A percentile compares a stretch with the other conserved stretches of the same genome.
These are phyloP conservation scores for Drosophila pseudotakahashii DNA, from an alignment of 2,888 invertebrate genomes.

Conservation along the genomic window DNA sequence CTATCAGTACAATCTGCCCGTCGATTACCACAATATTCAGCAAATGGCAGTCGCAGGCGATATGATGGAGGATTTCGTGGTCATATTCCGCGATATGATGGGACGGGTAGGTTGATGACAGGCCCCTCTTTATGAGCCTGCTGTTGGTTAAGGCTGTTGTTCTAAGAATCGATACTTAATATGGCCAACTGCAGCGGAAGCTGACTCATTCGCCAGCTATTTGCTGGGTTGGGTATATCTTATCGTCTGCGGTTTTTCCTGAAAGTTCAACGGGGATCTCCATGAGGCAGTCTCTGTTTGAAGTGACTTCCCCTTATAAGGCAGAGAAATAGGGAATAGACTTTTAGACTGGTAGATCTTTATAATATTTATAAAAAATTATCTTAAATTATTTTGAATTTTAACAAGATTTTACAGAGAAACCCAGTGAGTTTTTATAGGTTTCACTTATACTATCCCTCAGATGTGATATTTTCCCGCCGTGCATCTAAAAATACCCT, in stretches of 20 bases:
- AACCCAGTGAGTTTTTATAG: too few relatives aligned
- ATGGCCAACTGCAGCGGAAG: conserved; percentile 34
- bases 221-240: conserved; percentile 41
- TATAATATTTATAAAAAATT: too few relatives aligned
- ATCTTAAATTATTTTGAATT: too few relatives aligned
- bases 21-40: conserved; percentile 86
- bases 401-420: background rate
- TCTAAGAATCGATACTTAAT: background rate
- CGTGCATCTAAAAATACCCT: conserved; percentile 40
- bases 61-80: conserved; percentile 90
- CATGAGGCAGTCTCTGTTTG: conserved; percentile 15
- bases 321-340: background rate
- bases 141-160: background rate
- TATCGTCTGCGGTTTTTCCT: conserved; percentile 44
- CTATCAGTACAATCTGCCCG: conserved; percentile 86
- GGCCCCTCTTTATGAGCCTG: conserved; percentile 2
- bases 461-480: conserved; percentile 5
- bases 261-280: conserved; percentile 16
- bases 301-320: conserved; percentile 3
- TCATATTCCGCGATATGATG: conserved; percentile 89
- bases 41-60: conserved; percentile 88
- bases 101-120: conserved; percentile 86
- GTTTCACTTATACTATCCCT: background rate
- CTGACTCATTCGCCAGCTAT: conserved; percentile 41
- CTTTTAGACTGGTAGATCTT: too few relatives aligned